Conservation (phyloP, 1,140 invertebrate genomes). For the Drosophila gunungcola region DNA sequence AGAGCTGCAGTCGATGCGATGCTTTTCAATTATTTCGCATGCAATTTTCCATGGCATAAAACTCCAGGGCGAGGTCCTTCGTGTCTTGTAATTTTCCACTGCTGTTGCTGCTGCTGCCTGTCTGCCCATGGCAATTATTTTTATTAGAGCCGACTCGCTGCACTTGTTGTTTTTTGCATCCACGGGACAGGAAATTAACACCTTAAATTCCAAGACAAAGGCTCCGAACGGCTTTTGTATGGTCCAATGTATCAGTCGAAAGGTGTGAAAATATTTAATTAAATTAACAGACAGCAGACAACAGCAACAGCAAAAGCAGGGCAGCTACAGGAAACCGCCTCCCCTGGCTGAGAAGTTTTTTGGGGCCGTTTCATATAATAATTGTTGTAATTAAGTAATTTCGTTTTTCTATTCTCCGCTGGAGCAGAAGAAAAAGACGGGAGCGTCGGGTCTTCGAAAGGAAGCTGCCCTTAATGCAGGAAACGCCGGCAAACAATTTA, state of each 20-base stretch:
- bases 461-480: slow-evolving; percentile 75
- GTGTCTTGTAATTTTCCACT: slow-evolving; percentile 68
- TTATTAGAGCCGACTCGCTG: slow-evolving; percentile 62
- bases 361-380: slow-evolving; percentile 64
- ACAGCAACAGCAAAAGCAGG: slow-evolving; percentile 36
- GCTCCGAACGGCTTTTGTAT: slow-evolving; percentile 8
- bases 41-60: slow-evolving; percentile 79
- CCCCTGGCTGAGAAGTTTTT: slow-evolving; percentile 46
- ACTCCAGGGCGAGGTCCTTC: slow-evolving; percentile 35
- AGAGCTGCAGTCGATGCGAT: slow-evolving; percentile 67
- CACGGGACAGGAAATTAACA: slow-evolving; percentile 75
- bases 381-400: slow-evolving; percentile 84
- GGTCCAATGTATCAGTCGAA: slow-evolving; percentile 49
- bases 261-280: slow-evolving; percentile 84
- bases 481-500: slow-evolving; percentile 78
- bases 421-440: slow-evolving; percentile 5
- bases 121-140: slow-evolving; percentile 67
- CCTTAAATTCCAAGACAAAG: slow-evolving; percentile 55
- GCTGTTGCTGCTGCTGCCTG: slow-evolving; percentile 8
- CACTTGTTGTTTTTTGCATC: slow-evolving; percentile 44
- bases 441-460: slow-evolving; percentile 28
- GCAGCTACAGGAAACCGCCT: slow-evolving; percentile 36
- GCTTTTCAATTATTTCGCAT: slow-evolving; percentile 82
- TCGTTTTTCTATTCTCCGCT: slow-evolving; percentile 47
- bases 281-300: slow-evolving; percentile 74